Base-by-base conservation (phyloP, 1,140 invertebrate genomes). In the Achroia grisella region DNA sequence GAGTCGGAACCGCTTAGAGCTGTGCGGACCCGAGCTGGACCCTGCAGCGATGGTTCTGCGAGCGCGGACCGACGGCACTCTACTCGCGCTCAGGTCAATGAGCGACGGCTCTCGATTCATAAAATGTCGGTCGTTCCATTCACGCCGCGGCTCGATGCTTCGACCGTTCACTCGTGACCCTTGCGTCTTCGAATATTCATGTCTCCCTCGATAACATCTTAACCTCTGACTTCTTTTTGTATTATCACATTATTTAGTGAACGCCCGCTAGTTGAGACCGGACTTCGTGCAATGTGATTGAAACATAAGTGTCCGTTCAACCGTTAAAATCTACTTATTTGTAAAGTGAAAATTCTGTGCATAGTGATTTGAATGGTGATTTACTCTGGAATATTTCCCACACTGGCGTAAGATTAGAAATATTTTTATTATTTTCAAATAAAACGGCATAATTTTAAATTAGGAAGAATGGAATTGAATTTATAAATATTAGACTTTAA, bases 111-210 rank as follows among this genome's bases (percentile, higher is more conserved):
- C 75, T 81, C 75, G 67, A 84, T 84, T 84, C 79, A 84, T 81
- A 79, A 83, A 81, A 84, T 83, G 77, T 84, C 80, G 75, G 77
- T 75, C 76, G 76, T 59, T 73, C 77, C 80, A 84, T 84, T 84
- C 74, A 80, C 80, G 78, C 72, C 74, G 72, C 71, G 64, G 63
- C 57, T 71, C 72, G 74, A 66, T 74, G 80, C 72, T 81, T 61
- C 74, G 71, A 69, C 69, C 80, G 80, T 51, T 81, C 80, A 84
- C 77, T 84, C 74, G 77, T 80, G 80, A 84, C 74, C 76, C 77
- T 84, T 76, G 76, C 77, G 72, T 80, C 78, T 79, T 75, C 76
- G 74, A 84, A 80, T 84, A 84, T 84, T 79, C 80, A 82, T 84
- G 77, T 82, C 74, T 79, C 70, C 75, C 61, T 75, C 80, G 77